These are phyloP conservation scores for Ceraclea dissimilis DNA, from an alignment of 2,888 invertebrate genomes.

Conservation along the genomic window DNA sequence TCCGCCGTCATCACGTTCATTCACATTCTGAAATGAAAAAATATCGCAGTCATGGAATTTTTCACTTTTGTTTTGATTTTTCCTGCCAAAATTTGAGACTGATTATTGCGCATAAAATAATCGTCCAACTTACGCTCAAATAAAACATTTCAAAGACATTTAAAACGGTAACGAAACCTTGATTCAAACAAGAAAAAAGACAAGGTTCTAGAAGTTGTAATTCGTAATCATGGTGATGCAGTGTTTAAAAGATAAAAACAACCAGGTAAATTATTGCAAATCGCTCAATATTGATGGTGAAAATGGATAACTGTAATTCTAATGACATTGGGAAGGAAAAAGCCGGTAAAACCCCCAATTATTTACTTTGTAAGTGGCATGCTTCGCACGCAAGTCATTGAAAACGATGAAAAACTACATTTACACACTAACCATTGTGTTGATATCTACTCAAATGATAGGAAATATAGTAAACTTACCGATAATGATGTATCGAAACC, in stretches of 20 bases:
- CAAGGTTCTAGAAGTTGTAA: constrained; percentile 1
- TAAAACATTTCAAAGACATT: neutral
- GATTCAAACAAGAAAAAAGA: neutral
- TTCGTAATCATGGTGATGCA: neutral
- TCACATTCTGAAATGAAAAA: constrained; percentile 31
- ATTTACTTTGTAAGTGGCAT: neutral
- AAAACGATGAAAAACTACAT: no score
- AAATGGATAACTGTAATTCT: neutral
- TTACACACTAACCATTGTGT: no score
- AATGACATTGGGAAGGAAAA: neutral
- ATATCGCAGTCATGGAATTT: neutral
- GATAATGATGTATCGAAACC: constrained; percentile 72
- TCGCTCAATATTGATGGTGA: neutral
- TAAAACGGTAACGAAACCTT: no score
- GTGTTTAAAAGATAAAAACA: no score
- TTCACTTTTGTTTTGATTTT: neutral
- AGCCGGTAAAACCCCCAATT: neutral
- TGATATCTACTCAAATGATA: neutral
- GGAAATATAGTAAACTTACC: constrained; percentile 48
- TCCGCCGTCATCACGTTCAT: constrained; percentile 55
- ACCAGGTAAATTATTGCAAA: no score
- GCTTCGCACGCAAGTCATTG: neutral
- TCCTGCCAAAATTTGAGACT: no score
- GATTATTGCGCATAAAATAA: no score
- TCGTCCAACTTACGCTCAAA: no score